phyloP scores from a whole-genome alignment of 2,113 vertebrate genomes.

The Heterotis niloticus region DNA sequence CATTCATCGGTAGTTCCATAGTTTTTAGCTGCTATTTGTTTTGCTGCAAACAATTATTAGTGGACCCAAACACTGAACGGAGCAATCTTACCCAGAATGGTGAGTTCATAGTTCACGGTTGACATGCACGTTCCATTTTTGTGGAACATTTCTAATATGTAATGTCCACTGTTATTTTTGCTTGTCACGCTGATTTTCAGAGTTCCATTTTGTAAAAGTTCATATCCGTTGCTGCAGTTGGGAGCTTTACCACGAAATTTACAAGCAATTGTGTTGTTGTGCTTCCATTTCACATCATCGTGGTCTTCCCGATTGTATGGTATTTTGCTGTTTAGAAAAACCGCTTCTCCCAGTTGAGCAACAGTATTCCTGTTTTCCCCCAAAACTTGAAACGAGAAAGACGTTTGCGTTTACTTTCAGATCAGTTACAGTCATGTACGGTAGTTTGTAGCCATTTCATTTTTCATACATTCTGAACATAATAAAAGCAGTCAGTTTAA shows the following conservation, averaged over 20 bases:
- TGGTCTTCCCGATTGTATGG: not conserved
- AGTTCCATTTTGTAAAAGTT: not conserved
- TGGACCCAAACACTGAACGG: not conserved
- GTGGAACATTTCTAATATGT: not conserved
- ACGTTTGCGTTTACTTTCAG: not conserved
- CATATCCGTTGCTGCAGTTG: not conserved
- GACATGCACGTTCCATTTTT: not conserved
- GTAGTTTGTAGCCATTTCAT: not conserved
- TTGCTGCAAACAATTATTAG: not conserved
- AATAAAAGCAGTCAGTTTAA: no score
- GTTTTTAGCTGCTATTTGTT: not conserved
- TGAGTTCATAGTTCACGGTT: not conserved
- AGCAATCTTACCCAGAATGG: not conserved
- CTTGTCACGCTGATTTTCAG: not conserved
- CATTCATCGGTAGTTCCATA: not conserved
- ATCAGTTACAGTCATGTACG: not conserved
- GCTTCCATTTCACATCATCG: constrained; percentile 2
- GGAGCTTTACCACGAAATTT: not conserved
- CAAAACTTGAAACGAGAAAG: not conserved
- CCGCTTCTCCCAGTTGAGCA: not conserved
- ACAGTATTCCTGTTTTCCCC: not conserved
- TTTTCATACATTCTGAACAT: not conserved
- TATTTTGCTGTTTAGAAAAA: constrained; percentile 7
- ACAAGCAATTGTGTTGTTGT: not conserved
- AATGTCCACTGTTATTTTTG: not conserved